A percentile compares a stretch with the other conserved stretches of the same genome.
Evolutionary conservation across 2,113 vertebrate species (phyloP).

Genomic region (Platysteira castanea): DNA sequence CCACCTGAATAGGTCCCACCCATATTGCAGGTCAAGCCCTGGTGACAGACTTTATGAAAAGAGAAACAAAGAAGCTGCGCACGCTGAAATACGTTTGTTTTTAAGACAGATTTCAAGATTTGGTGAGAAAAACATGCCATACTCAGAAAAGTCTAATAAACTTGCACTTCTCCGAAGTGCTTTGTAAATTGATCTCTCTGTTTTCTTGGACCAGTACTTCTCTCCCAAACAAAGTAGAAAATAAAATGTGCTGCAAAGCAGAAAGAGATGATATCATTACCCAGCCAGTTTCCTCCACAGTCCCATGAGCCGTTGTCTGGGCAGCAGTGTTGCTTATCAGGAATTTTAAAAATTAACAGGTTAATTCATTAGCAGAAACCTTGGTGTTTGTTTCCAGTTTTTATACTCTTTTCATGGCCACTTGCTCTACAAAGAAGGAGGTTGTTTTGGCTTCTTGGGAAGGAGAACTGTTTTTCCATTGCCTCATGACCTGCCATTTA

Average conservation of each 20-base stretch:
- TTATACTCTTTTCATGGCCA: not conserved
- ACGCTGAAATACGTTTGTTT: constrained; percentile 5
- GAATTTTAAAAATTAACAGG: not conserved
- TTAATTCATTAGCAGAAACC: not conserved
- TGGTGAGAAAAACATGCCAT: not conserved
- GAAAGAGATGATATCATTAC: constrained; percentile 12
- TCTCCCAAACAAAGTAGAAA: not conserved
- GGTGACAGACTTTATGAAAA: not conserved
- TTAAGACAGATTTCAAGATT: not conserved
- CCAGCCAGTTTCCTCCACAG: not conserved
- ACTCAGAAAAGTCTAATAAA: not conserved
- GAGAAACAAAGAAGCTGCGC: not conserved
- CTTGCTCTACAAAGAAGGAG: not conserved
- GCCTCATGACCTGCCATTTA: not conserved
- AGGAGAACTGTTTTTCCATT: not conserved
- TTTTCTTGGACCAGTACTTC: not conserved
- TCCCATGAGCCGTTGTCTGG: not conserved
- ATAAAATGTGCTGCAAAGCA: constrained; percentile 1
- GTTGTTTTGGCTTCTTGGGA: not conserved
- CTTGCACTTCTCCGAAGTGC: not conserved
- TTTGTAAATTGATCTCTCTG: not conserved
- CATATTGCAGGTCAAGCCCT: not conserved
- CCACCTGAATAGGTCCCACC: not conserved
- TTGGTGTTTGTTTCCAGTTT: not conserved
- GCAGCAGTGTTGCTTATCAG: constrained; percentile 16